Evolutionary conservation across 2,888 invertebrate genomes (phyloP).

Genomic region (Sycophila texana): DNA sequence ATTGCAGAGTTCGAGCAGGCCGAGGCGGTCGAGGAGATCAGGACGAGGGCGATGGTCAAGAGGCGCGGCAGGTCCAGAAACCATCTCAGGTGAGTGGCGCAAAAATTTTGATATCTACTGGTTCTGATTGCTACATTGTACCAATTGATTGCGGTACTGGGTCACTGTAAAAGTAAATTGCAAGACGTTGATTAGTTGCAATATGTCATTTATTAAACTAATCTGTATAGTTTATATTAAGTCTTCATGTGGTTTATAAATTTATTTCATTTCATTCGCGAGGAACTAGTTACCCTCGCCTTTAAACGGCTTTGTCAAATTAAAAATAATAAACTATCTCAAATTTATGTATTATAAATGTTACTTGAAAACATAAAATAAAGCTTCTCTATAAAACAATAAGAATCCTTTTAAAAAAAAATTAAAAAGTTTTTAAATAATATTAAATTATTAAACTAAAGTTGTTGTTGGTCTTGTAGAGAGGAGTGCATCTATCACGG

Average conservation of each 20-base stretch:
- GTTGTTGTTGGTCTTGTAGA: conserved; percentile 37
- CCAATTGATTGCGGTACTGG: too few species aligned
- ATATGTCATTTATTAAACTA: too few species aligned
- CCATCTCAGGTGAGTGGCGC: conserved; percentile 59
- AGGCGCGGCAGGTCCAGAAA: conserved; percentile 60
- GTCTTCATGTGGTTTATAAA: too few species aligned
- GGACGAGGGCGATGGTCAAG: conserved; percentile 62
- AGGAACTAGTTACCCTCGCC: too few species aligned
- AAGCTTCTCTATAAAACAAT: neutral
- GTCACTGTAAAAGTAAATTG: too few species aligned
- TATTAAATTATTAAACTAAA: conserved; percentile 24
- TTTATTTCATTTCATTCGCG: too few species aligned
- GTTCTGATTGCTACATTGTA: too few species aligned
- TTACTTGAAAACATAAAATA: neutral
- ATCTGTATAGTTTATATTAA: too few species aligned
- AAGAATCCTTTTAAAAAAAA: neutral
- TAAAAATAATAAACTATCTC: neutral
- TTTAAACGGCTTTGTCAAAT: neutral
- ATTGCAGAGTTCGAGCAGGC: conserved; percentile 64
- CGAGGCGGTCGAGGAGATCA: conserved; percentile 63
- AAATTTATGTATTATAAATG: neutral
- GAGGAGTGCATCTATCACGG: conserved; percentile 66
- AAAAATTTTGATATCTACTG: too few species aligned
- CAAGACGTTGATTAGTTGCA: too few species aligned
- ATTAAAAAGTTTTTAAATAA: conserved; percentile 33